phyloP scores from a whole-genome alignment of 2,113 vertebrate species.

The Dipodomys stephensi region DNA sequence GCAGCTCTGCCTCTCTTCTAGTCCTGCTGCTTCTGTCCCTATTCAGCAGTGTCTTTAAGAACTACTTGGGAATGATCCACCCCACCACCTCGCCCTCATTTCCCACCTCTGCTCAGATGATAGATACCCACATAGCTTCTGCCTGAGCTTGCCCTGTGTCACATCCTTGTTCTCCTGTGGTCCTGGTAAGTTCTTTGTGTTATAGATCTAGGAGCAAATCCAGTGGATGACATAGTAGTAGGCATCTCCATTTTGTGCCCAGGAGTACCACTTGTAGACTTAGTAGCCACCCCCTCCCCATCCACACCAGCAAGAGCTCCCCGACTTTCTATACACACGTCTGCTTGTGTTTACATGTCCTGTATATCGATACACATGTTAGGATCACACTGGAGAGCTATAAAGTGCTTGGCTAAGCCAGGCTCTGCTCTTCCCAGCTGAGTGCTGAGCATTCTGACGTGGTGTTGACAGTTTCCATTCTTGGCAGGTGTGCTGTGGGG shows the following conservation, averaged over 20 bases:
- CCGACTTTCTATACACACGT: not conserved
- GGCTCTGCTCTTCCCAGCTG: not conserved
- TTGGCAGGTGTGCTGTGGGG: not conserved
- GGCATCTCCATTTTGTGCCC: not conserved
- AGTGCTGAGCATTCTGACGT: fast-evolving
- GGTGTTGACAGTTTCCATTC: not conserved
- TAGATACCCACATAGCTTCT: not conserved
- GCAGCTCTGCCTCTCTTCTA: not conserved
- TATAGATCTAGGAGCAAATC: not conserved
- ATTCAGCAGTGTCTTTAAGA: no score
- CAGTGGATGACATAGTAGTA: no score
- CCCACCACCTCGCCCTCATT: no score
- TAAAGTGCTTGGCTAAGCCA: not conserved
- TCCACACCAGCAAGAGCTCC: not conserved
- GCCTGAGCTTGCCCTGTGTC: no score
- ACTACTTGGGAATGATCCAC: no score
- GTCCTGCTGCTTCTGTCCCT: no score
- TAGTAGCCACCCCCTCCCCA: fast-evolving
- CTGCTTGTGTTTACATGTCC: not conserved
- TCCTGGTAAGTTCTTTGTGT: not conserved
- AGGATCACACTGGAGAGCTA: not conserved
- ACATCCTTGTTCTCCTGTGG: not conserved
- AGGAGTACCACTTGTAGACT: not conserved
- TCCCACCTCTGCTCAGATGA: no score
- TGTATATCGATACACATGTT: no score